Evolutionary conservation across 2,113 vertebrate genomes (phyloP).

Genomic region (Madoqua kirkii): DNA sequence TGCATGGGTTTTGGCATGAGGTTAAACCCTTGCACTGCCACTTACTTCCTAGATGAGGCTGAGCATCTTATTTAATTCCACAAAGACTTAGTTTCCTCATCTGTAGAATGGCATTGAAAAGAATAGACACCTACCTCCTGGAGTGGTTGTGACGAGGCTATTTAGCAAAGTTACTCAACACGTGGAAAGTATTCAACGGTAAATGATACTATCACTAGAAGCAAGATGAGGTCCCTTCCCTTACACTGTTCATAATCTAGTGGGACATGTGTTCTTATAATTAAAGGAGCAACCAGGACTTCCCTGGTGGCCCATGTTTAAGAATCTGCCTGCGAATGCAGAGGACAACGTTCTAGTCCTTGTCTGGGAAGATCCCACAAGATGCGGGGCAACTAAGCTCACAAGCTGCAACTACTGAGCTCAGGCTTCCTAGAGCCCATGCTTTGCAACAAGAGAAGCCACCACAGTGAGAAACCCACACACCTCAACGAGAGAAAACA

Average conservation of each 20-base stretch:
- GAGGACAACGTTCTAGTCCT: background rate
- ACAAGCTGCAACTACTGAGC: background rate
- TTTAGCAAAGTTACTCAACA: background rate
- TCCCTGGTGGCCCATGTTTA: background rate
- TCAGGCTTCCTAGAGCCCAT: background rate
- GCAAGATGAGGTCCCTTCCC: background rate
- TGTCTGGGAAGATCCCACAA: background rate
- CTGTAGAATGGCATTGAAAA: background rate
- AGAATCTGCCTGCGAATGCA: background rate
- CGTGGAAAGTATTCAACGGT: background rate
- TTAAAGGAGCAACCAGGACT: background rate
- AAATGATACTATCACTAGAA: background rate
- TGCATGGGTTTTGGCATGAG: rapidly evolving
- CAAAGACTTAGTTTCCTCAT: background rate
- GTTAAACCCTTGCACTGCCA: background rate
- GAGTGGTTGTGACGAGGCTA: background rate
- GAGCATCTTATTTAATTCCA: background rate
- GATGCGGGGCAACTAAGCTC: background rate
- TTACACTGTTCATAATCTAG: background rate
- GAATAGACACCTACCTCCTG: background rate
- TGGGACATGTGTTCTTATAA: background rate
- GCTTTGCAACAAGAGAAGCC: background rate
- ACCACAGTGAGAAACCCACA: background rate
- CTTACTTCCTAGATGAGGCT: background rate
- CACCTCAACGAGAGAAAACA: background rate